A percentile compares a stretch with the other conserved stretches of the same genome.
These are phyloP conservation scores for Thalassaphorura encarpata DNA, from an alignment of 1,140 invertebrate genomes.

Conservation along the genomic window DNA sequence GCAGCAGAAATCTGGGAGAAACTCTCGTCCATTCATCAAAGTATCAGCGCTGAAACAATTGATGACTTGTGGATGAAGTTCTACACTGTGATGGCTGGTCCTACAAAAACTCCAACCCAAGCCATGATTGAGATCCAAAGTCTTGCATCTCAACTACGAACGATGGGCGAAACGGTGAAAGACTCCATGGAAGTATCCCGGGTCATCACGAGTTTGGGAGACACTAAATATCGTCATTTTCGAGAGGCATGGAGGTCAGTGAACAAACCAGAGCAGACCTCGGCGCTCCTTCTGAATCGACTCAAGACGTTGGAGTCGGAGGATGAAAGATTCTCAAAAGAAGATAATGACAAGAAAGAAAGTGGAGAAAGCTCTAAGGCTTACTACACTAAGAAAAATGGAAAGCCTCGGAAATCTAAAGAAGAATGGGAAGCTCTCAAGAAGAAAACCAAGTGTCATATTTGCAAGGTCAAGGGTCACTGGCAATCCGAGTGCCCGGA, in stretches of 20 bases:
- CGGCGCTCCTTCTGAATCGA: constrained; percentile 8
- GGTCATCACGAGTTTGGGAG: constrained; percentile 9
- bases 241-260: constrained; percentile 16
- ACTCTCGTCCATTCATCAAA: too few species aligned
- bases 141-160: constrained; percentile 9
- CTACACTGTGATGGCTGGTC: neutral
- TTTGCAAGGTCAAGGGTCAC: constrained; percentile 11
- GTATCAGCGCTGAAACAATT: neutral
- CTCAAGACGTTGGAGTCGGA: constrained; percentile 22
- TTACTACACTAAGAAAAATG: neutral
- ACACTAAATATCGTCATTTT: constrained; percentile 5
- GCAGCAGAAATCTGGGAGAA: too few species aligned
- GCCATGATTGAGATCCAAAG: constrained; percentile 11
- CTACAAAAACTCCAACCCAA: constrained; percentile 1
- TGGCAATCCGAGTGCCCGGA: constrained; percentile 13
- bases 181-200: constrained; percentile 6
- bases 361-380: constrained; percentile 1
- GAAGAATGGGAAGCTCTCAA: constrained; percentile 15
- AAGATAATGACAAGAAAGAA: neutral
- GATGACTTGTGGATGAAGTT: neutral
- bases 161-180: neutral
- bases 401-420: constrained; percentile 1
- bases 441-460: constrained; percentile 14
- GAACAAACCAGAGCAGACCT: constrained; percentile 1
- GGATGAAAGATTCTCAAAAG: constrained; percentile 4